Evolutionary conservation across 2,888 invertebrate genomes (phyloP).

Genomic region (Cryptosula pallasiana): DNA sequence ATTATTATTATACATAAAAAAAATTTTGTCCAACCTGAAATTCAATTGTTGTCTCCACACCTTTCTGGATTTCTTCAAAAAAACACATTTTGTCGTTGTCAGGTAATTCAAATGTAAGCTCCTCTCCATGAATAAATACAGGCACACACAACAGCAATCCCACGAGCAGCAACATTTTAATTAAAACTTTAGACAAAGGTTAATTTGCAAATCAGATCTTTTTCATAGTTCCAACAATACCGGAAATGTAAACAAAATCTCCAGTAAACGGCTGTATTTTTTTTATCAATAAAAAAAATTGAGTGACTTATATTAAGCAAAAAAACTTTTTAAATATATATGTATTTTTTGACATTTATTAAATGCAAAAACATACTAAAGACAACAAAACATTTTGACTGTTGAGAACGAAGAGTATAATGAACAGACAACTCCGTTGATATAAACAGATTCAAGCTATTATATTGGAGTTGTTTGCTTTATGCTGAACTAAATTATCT

Average conservation of each 20-base stretch:
- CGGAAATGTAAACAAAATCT: constrained; percentile 19
- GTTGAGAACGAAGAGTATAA: too few relatives aligned
- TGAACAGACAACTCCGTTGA: too few relatives aligned
- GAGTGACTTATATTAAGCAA: too few relatives aligned
- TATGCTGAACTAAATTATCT: too few relatives aligned
- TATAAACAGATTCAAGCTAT: too few relatives aligned
- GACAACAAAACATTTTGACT: too few relatives aligned
- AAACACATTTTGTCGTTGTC: constrained; percentile 98
- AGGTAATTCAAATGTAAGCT: constrained; percentile 91
- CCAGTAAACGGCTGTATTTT: background rate
- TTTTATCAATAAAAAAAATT: too few relatives aligned
- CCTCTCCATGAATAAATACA: constrained; percentile 47
- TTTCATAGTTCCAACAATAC: background rate
- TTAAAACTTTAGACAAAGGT: background rate
- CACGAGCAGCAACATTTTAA: background rate
- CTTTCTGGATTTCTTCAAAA: constrained; percentile 78
- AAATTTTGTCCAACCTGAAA: constrained; percentile 73
- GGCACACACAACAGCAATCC: background rate
- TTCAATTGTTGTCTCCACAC: constrained; percentile 81
- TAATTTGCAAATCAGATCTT: background rate
- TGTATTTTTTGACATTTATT: too few relatives aligned
- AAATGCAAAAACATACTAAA: too few relatives aligned
- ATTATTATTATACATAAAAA: too few relatives aligned
- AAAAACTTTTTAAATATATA: too few relatives aligned
- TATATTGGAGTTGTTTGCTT: too few relatives aligned